These are phyloP conservation scores for Cylindroiulus punctatus DNA, from an alignment of 2,888 invertebrate genomes.

Conservation along the genomic window DNA sequence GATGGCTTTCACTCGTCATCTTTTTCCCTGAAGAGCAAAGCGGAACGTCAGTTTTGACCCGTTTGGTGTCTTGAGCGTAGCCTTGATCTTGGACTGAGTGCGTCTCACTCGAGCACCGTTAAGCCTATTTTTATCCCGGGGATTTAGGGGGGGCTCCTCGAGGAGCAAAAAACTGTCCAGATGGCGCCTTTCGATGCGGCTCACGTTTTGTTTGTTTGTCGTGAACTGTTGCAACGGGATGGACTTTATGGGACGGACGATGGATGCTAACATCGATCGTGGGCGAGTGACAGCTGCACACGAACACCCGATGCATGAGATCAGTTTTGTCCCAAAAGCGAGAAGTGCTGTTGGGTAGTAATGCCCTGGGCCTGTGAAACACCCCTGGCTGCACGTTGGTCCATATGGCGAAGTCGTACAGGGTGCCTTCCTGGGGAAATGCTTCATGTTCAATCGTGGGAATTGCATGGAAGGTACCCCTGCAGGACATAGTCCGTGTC, in stretches of 20 bases:
- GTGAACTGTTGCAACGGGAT: not conserved
- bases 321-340: not conserved
- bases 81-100: conserved; percentile 11
- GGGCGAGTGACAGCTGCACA: not conserved
- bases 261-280: conserved; percentile 19
- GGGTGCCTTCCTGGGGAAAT: not conserved
- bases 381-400: not conserved
- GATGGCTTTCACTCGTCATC: not conserved
- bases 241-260: conserved; percentile 38
- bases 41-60: conserved; percentile 6
- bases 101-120: not conserved
- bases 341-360: not conserved
- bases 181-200: conserved; percentile 34
- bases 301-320: not conserved
- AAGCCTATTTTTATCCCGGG: conserved; percentile 25
- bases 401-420: not conserved
- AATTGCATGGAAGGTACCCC: no score
- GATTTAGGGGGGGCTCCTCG: not conserved
- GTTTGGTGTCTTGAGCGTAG: not conserved
- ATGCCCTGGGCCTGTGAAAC: not conserved
- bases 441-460: no score
- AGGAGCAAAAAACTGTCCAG: conserved; percentile 36
- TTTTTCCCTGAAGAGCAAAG: not conserved
- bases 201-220: conserved; percentile 42
- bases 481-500: no score